These are phyloP conservation scores for Linurgus olivaceus DNA, from an alignment of 2,797 vertebrate species.

Conservation along the genomic window DNA sequence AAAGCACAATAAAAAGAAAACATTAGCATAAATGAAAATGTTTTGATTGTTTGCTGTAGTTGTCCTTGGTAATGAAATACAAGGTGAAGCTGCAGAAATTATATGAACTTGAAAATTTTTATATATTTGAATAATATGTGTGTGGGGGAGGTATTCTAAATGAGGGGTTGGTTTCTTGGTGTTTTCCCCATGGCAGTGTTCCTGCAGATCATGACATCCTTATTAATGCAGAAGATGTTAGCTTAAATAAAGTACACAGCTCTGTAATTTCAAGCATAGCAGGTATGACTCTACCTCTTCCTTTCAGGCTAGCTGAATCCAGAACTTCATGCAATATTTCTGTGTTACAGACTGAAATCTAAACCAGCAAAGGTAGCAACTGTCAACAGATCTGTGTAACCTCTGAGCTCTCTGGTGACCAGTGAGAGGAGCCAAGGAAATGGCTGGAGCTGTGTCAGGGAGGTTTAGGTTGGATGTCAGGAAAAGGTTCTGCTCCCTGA, in stretches of 20 bases:
- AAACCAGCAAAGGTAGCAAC: not conserved
- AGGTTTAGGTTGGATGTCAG: not conserved
- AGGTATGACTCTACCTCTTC: not conserved
- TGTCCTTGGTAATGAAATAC: not conserved
- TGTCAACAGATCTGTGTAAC: not conserved
- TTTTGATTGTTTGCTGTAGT: not conserved
- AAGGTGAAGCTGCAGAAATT: slow-evolving; percentile 16
- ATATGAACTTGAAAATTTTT: not conserved
- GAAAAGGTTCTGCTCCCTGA: not conserved
- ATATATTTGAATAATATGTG: not conserved
- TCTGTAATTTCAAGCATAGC: not conserved
- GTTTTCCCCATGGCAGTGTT: not conserved
- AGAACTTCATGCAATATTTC: not conserved
- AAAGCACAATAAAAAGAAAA: not conserved
- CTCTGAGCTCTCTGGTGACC: accelerated
- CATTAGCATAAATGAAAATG: not conserved
- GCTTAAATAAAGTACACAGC: not conserved
- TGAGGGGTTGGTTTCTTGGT: not conserved
- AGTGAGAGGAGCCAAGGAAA: too few species aligned
- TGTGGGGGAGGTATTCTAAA: not conserved
- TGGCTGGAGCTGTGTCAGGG: not conserved
- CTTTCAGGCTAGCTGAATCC: not conserved
- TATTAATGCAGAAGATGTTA: not conserved
- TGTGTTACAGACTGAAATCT: not conserved
- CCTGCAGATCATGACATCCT: not conserved